phyloP scores from a whole-genome alignment of 2,113 vertebrate genomes.

The Perognathus longimembris region DNA sequence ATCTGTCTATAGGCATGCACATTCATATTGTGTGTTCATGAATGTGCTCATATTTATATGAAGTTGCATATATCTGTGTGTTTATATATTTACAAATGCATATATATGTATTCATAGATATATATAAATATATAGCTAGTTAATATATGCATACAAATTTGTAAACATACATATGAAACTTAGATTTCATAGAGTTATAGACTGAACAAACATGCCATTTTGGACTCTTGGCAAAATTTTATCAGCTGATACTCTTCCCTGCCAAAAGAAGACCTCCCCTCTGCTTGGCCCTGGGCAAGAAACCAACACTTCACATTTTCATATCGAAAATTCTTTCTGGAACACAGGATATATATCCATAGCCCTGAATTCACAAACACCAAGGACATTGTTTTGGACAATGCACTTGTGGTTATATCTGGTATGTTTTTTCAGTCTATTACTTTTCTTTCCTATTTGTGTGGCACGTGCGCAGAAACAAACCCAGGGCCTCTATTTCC shows the following conservation, averaged over 20 bases:
- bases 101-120: too few species aligned
- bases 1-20: too few species aligned
- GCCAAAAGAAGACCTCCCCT: neutral
- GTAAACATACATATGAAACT: too few species aligned
- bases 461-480: constrained; percentile 48
- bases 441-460: constrained; percentile 47
- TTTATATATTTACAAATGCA: too few species aligned
- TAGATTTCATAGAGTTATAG: too few species aligned
- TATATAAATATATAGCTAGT: too few species aligned
- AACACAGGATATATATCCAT: neutral
- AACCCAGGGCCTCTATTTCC: constrained; percentile 58
- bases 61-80: too few species aligned
- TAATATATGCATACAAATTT: too few species aligned
- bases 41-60: too few species aligned
- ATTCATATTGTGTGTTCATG: too few species aligned
- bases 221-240: neutral
- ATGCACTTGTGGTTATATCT: neutral
- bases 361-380: neutral
- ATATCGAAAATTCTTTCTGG: neutral
- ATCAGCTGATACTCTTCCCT: neutral
- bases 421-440: neutral
- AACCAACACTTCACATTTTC: neutral
- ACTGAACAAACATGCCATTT: neutral
- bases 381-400: constrained; percentile 17
- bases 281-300: too few species aligned